phyloP scores from a whole-genome alignment of 2,888 invertebrate genomes.

The Morpho achilles region DNA sequence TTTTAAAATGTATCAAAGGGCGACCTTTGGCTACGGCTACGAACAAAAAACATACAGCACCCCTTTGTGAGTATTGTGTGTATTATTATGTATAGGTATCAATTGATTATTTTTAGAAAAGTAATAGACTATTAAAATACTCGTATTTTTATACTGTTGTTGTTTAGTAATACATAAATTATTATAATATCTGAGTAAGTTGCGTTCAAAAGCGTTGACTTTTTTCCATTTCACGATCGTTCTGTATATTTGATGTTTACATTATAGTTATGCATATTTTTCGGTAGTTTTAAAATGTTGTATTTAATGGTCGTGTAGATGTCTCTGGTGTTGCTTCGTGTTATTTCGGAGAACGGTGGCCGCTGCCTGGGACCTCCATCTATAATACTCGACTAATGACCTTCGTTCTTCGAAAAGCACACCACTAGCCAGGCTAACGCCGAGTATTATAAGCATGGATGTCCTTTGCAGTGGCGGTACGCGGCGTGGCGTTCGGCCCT shows the following conservation, averaged over 20 bases:
- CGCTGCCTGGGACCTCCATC: conserved; percentile 54
- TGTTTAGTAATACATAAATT: too few relatives aligned
- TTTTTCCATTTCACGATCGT: too few relatives aligned
- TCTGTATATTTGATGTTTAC: not conserved
- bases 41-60: conserved; percentile 43
- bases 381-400: conserved; percentile 60
- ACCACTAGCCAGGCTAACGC: conserved; percentile 43
- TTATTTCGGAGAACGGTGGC: conserved; percentile 70
- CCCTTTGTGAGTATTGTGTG: conserved; percentile 44
- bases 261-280: conserved; percentile 1
- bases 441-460: conserved; percentile 66
- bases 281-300: not conserved
- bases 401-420: conserved; percentile 66
- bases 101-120: too few relatives aligned
- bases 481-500: conserved; percentile 30
- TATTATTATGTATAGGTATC: too few relatives aligned
- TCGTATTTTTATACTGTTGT: too few relatives aligned
- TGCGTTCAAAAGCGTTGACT: too few relatives aligned
- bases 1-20: conserved; percentile 58
- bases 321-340: conserved; percentile 47
- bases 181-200: too few relatives aligned
- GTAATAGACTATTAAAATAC: too few relatives aligned
- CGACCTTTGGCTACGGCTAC: conserved; percentile 46
- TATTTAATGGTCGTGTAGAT: not conserved
- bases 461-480: conserved; percentile 58